Evolutionary conservation across 2,888 invertebrate genomes (phyloP), one percentile per base, ranked within the genome.

Genomic region (Perizoma flavofasciatum): DNA sequence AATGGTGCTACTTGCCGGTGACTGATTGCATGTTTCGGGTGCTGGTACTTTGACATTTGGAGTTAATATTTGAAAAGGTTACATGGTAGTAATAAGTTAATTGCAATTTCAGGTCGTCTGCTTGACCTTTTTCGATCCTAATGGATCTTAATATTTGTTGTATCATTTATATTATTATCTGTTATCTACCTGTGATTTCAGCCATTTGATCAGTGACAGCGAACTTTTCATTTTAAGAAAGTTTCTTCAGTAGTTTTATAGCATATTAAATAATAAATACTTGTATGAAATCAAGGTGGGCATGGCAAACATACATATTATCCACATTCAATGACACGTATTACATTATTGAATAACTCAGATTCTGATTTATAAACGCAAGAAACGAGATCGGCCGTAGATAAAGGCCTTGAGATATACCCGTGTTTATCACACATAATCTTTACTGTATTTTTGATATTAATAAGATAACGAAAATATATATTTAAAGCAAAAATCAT

Each of bases 31-130:
- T 50, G 54, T 46, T 59, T 51, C 10, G 49, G 55, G 50, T 54
- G 59, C 56, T 50, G 51, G 61, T 55, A 59, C 47, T 65, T 65
- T 66, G 66, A 64, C 66, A 71, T 70, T 69, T 67, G 50, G 55
- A 48, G 58, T 62, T 66, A 37, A 37, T 37, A 53, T 51, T 61
- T 65, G 65, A 60, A 70, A 70, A 70, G 71, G 71, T 71, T 64
- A 66, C 51, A 58, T 60, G 59, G 68, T 67, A 65, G 70, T 67
- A 64, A 66, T 62, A 55, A 61, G 68, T 63, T 68, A 68, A 66
- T 70, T 65, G 68, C 62, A 46, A 61, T 62, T 65, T 55, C 58
- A 67, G 64, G 65, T 67, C 64, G 61, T 61, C 62, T 66, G 53
- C 47, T 48, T 66, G 66, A 61, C 65, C 67, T 63, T 64, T 59